These are phyloP conservation scores for Lingula anatina DNA, from an alignment of 2,888 invertebrate genomes.

Conservation along the genomic window DNA sequence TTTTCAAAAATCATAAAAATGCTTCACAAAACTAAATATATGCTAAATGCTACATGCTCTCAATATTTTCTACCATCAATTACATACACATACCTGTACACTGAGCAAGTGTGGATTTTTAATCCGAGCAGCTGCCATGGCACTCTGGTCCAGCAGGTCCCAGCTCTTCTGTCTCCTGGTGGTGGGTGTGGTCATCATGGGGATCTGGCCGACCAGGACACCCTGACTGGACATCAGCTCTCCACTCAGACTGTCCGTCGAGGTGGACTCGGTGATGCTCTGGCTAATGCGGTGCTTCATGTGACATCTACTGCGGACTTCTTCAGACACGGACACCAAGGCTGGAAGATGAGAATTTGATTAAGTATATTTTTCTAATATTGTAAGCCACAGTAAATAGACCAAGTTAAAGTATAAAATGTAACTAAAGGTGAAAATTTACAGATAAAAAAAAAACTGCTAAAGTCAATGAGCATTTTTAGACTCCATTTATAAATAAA, in stretches of 20 bases:
- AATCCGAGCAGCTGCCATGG: constrained; percentile 69
- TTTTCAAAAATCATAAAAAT: no score
- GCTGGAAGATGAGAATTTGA: constrained; percentile 62
- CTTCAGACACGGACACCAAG: constrained; percentile 91
- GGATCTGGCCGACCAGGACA: constrained; percentile 23
- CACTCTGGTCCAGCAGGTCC: constrained; percentile 86
- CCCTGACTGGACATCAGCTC: constrained; percentile 33
- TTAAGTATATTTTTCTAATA: no score
- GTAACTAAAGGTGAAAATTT: no score
- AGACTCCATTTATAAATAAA: no score
- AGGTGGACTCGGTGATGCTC: constrained; percentile 51
- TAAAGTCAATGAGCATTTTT: no score
- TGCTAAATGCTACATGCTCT: no score
- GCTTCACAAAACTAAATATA: no score
- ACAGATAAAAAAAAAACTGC: no score
- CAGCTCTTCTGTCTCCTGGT: constrained; percentile 84
- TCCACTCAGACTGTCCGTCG: constrained; percentile 51
- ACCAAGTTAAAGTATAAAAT: no score
- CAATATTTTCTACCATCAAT: no score
- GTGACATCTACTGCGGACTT: constrained; percentile 91
- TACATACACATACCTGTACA: constrained; percentile 24
- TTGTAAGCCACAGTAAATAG: no score
- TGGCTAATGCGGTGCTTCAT: constrained; percentile 72
- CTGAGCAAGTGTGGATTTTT: constrained; percentile 57
- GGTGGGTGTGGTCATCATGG: constrained; percentile 44